Conservation (phyloP, 2,113 vertebrate species). For the Balaenoptera acutorostrata region DNA sequence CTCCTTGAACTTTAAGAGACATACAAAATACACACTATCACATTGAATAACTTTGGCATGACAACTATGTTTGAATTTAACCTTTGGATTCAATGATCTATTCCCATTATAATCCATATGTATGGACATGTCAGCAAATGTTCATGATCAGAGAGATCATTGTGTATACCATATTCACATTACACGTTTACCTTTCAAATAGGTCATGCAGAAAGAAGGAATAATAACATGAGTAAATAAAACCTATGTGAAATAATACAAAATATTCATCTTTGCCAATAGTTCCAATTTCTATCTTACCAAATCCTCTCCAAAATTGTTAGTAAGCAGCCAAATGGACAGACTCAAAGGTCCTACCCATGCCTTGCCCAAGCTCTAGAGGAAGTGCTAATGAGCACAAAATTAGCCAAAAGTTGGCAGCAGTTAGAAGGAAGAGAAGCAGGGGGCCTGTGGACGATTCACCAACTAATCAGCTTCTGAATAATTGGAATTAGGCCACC, state of each 20-base stretch:
- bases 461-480: slow-evolving; percentile 55
- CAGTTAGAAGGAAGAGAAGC: slow-evolving; percentile 47
- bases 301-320: background rate
- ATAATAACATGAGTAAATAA: background rate
- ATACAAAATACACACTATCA: background rate
- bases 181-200: background rate
- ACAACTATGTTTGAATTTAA: background rate
- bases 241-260: background rate
- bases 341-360: slow-evolving; percentile 36
- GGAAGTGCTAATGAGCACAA: slow-evolving; percentile 56
- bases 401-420: slow-evolving; percentile 66
- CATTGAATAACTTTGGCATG: background rate
- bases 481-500: slow-evolving; percentile 42
- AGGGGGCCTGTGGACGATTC: slow-evolving; percentile 21
- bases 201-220: background rate
- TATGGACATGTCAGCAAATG: background rate
- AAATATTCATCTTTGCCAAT: background rate
- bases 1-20: background rate
- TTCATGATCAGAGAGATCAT: background rate
- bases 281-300: background rate
- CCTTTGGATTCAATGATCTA: background rate
- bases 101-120: background rate
- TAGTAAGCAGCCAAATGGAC: slow-evolving; percentile 46
- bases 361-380: slow-evolving; percentile 30
- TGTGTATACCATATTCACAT: background rate